Evolutionary conservation across 2,113 vertebrate genomes (phyloP).

Genomic region (Aegotheles bennettii): DNA sequence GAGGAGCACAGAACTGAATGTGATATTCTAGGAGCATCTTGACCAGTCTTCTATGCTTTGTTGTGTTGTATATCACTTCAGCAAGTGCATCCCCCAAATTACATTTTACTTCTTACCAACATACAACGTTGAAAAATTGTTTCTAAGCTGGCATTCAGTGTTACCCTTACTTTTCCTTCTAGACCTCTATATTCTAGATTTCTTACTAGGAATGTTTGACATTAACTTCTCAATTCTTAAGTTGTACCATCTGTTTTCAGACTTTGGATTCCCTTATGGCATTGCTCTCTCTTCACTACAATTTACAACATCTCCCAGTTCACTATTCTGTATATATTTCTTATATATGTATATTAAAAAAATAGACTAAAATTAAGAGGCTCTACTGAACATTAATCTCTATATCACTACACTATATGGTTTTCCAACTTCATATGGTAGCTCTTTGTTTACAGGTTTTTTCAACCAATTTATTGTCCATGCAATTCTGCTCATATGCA

Average conservation of each 20-base stretch:
- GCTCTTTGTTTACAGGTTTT: not conserved
- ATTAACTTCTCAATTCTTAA: not conserved
- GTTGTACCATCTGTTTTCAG: not conserved
- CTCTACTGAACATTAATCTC: not conserved
- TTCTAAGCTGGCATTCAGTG: not conserved
- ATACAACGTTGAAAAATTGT: not conserved
- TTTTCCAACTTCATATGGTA: not conserved
- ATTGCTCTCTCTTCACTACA: rapidly evolving
- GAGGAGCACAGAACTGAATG: not conserved
- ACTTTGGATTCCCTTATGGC: not conserved
- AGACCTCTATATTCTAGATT: not conserved
- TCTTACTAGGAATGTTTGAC: not conserved
- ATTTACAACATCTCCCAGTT: not conserved
- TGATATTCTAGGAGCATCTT: not conserved
- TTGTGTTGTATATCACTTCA: not conserved
- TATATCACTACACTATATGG: not conserved
- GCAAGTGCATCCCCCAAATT: not conserved
- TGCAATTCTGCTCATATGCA: not conserved
- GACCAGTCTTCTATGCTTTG: not conserved
- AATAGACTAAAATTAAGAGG: not conserved
- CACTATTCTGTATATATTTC: not conserved
- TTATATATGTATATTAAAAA: not conserved
- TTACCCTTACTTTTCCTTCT: not conserved
- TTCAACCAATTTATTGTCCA: not conserved
- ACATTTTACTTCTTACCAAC: not conserved